A percentile compares a stretch with the other conserved stretches of the same genome.
phyloP scores from a whole-genome alignment of 2,888 invertebrate genomes.

The Ceramica pisi region DNA sequence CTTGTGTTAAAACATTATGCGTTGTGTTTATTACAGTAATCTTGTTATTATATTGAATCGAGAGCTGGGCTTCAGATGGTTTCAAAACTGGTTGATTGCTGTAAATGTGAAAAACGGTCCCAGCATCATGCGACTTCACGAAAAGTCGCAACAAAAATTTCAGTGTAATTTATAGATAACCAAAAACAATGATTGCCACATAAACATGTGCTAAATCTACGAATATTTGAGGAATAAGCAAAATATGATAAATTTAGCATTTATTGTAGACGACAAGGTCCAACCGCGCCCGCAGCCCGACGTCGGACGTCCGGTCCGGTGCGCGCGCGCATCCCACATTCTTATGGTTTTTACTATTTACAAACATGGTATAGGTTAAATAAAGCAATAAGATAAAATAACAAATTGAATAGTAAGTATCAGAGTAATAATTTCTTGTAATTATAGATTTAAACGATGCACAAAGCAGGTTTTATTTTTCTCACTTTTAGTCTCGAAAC shows the following conservation, averaged over 20 bases:
- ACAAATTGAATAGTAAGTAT: conserved; percentile 61
- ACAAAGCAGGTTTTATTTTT: conserved; percentile 61
- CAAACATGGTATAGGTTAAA: conserved; percentile 56
- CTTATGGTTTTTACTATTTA: conserved; percentile 62
- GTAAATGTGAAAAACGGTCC: background rate
- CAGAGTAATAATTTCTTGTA: conserved; percentile 59
- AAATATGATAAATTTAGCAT: conserved; percentile 62
- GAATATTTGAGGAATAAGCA: conserved; percentile 56
- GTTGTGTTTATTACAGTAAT: conserved; percentile 17
- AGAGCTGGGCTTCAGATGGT: background rate
- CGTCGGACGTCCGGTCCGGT: background rate
- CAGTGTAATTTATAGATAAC: conserved; percentile 25
- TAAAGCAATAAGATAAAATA: conserved; percentile 63
- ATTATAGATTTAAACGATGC: conserved; percentile 56
- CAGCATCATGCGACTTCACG: too few relatives aligned
- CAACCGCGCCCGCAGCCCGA: conserved; percentile 8
- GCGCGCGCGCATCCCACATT: conserved; percentile 12
- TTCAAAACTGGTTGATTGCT: background rate
- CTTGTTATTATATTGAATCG: conserved; percentile 9
- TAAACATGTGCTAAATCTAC: conserved; percentile 53
- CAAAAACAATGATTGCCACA: conserved; percentile 40
- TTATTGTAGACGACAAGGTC: conserved; percentile 57
- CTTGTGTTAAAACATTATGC: conserved; percentile 21
- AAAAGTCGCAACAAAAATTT: conserved; percentile 5
- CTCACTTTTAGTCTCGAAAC: conserved; percentile 43